Evolutionary conservation across 30 jellyfish, hydroid and myxozoan species (phyloP).

Genomic region (Phacellophora camtschatica): DNA sequence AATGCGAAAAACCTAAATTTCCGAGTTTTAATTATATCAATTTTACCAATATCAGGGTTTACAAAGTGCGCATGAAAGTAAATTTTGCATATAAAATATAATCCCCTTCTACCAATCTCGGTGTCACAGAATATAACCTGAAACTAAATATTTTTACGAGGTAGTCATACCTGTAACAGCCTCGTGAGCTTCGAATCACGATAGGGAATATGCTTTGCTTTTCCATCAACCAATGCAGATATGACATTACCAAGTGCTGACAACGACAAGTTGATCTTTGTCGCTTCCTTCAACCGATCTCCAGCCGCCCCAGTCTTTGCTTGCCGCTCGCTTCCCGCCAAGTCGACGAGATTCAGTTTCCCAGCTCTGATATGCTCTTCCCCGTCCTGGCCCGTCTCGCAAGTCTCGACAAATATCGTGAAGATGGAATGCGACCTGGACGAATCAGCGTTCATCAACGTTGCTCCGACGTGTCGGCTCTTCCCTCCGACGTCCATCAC

Average conservation of each 20-base stretch:
- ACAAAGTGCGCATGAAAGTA: no score
- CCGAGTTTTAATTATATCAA: no score
- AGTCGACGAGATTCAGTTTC: conserved; percentile 86
- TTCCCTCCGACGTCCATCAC: conserved; percentile 92
- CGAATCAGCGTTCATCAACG: conserved; percentile 97
- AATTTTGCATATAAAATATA: no score
- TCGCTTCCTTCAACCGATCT: conserved; percentile 92
- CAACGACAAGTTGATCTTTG: conserved; percentile 86
- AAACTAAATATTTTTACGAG: background rate
- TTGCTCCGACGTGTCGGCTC: conserved; percentile 97
- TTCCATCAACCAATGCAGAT: conserved; percentile 98
- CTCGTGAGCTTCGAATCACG: conserved; percentile 95
- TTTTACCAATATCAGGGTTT: no score
- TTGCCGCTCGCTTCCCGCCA: conserved; percentile 99
- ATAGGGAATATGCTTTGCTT: conserved; percentile 94
- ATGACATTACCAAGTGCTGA: conserved; percentile 98
- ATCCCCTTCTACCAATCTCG: no score
- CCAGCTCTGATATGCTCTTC: conserved; percentile 96
- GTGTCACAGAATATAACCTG: background rate
- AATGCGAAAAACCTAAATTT: no score
- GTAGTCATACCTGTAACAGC: conserved; percentile 73
- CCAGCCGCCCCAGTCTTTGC: conserved; percentile 99
- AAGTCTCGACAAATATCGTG: conserved; percentile 92
- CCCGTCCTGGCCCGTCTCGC: conserved; percentile 94
- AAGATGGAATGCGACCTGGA: conserved; percentile 97